These are phyloP conservation scores for Cosmopolites sordidus DNA, from an alignment of 2,888 invertebrate genomes.

Conservation along the genomic window DNA sequence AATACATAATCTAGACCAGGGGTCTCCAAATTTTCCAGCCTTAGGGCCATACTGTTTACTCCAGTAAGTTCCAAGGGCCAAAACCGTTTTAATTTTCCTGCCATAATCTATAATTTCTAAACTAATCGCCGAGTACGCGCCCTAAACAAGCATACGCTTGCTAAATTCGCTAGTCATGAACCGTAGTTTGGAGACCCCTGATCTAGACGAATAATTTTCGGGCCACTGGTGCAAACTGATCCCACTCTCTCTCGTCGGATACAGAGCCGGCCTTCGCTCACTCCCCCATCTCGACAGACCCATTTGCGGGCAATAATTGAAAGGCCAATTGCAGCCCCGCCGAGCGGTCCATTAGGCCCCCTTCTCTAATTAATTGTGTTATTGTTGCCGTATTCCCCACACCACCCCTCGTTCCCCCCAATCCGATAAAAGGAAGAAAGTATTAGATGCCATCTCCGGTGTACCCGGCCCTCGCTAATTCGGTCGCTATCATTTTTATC, in stretches of 20 bases:
- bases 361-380: slow-evolving; percentile 25
- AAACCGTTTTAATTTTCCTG: no score
- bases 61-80: no score
- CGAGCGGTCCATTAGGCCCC: slow-evolving; percentile 18
- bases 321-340: slow-evolving; percentile 24
- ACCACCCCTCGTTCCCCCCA: not conserved
- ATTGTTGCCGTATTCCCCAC: slow-evolving; percentile 10
- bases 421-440: slow-evolving; percentile 3
- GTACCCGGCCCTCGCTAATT: not conserved
- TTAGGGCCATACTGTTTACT: no score
- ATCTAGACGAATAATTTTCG: no score
- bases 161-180: no score
- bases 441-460: slow-evolving; percentile 6
- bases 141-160: no score
- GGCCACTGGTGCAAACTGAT: not conserved
- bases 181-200: no score
- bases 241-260: not conserved
- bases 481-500: slow-evolving; percentile 1
- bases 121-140: no score
- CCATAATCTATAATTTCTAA: no score
- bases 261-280: no score
- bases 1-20: no score
- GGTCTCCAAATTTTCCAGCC: no score
- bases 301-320: slow-evolving; percentile 25
- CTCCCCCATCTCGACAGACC: slow-evolving; percentile 6